Evolutionary conservation across 2,888 invertebrate species (phyloP).

Genomic region (Colletes collaris): DNA sequence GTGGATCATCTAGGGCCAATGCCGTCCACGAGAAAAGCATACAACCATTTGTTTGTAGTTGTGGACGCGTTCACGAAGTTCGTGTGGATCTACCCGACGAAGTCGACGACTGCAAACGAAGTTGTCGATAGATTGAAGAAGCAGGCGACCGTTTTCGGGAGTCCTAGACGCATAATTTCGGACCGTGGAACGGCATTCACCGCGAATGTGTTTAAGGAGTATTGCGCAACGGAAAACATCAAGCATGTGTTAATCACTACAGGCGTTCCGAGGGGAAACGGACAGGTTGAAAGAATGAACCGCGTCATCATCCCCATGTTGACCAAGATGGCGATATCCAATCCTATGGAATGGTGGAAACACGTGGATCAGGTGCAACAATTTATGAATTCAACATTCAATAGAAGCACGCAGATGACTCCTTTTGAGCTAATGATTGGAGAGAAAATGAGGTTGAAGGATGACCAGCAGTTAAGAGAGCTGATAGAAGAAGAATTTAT

Average conservation of each 20-base stretch:
- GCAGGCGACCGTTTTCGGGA: not conserved
- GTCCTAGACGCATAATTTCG: not conserved
- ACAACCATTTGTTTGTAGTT: not conserved
- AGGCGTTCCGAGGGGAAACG: not conserved
- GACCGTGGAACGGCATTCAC: not conserved
- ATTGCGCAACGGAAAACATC: not conserved
- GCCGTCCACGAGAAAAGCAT: not conserved
- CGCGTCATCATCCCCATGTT: not conserved
- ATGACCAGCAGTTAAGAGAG: not conserved
- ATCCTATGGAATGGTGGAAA: no score
- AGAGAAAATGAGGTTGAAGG: not conserved
- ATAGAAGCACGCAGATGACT: no score
- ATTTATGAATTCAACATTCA: no score
- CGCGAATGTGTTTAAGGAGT: not conserved
- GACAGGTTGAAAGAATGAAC: not conserved
- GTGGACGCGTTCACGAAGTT: not conserved
- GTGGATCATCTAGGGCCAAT: not conserved
- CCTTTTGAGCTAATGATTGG: not conserved
- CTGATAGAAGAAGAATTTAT: not conserved
- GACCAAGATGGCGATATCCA: no score
- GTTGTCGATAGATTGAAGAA: not conserved
- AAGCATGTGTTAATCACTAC: not conserved
- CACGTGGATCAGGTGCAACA: no score
- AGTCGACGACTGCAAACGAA: conserved; percentile 1
- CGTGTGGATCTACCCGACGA: not conserved